Base-by-base conservation (phyloP, 2,888 invertebrate species). In the Aspidapion aeneum region DNA sequence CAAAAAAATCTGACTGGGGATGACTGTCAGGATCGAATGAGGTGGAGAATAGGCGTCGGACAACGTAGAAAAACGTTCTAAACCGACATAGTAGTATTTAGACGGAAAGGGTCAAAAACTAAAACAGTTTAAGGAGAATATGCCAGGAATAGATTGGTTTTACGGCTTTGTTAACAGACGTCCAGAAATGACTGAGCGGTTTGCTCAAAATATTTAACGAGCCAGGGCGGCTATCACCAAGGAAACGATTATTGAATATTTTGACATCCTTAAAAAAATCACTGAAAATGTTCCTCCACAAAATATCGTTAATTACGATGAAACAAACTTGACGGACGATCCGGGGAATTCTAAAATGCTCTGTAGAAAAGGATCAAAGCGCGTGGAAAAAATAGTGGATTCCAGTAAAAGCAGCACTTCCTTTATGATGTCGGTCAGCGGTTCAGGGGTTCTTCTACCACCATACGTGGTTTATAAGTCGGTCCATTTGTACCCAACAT, bases 241-340 rank as follows among this genome's bases (percentile, higher is more conserved):
- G 54, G 61, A 62, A 2, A 63, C 51, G 55, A 61, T 68, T 52
- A 63, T 49, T 21, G 57, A 60, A 55, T 68, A 66, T 63, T 66
- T 68, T 63, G 21, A 61, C 21, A 64, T 66, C 57, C 60, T 67
- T 50, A 21, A 21, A 50, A 52, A 21, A 21, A 56, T 58, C 16
- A 48, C 63, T 20, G 61, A 65, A 63, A 52, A 55, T 61, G 60
- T 21, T 20, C n/a, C n/a, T n/a, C n/a, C n/a, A n/a, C n/a, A n/a
- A n/a, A n/a, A n/a, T n/a, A n/a, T n/a, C n/a, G n/a, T 61, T 1
- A 69, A 69, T 54, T 67, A 68, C 22, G 68, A 69, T 20, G 68
- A 67, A 55, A 69, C 62, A 9, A 70, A 69, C 48, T 22, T 69
- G 2, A 63, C 58, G 1, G 68, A 70, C 60, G 65, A 70, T 9